phyloP scores from a whole-genome alignment of 2,888 invertebrate species.

The Saturnia pavonia region DNA sequence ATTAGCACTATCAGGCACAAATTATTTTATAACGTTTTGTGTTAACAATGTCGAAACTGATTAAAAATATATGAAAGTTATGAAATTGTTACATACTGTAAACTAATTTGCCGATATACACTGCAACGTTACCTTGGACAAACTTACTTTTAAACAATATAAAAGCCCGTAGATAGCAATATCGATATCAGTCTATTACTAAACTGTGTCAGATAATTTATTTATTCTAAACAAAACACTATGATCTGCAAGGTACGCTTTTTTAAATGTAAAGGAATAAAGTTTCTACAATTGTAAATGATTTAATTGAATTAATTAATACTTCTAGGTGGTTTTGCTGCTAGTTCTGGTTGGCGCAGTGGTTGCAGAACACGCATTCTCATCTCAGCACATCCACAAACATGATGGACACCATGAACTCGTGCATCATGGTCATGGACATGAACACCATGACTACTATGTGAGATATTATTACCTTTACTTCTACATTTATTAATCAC shows the following conservation, averaged over 20 bases:
- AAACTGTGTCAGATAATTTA: slow-evolving; percentile 11
- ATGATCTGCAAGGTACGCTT: slow-evolving; percentile 6
- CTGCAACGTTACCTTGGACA: slow-evolving; percentile 18
- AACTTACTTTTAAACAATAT: slow-evolving; percentile 22
- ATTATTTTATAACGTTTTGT: background rate
- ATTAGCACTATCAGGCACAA: background rate
- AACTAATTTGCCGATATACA: slow-evolving; percentile 12
- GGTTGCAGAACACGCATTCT: slow-evolving; percentile 53
- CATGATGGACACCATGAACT: slow-evolving; percentile 30
- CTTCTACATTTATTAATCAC: background rate
- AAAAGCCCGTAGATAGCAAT: slow-evolving; percentile 21
- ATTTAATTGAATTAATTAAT: background rate
- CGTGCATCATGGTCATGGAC: slow-evolving; percentile 20
- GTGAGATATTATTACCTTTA: background rate
- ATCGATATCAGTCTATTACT: slow-evolving; percentile 15
- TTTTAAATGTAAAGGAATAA: background rate
- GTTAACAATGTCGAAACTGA: slow-evolving; percentile 11
- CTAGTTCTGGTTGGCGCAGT: slow-evolving; percentile 35
- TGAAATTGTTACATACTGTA: slow-evolving; percentile 13
- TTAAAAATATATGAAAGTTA: slow-evolving; percentile 14
- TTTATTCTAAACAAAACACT: slow-evolving; percentile 21
- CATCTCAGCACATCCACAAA: slow-evolving; percentile 54
- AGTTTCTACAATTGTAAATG: background rate
- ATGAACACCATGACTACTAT: slow-evolving; percentile 32
- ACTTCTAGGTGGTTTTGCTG: slow-evolving; percentile 39